Evolutionary conservation across 2,888 invertebrate species (phyloP), one percentile per base, ranked within the genome.

Genomic region (Heliconius ismenius): DNA sequence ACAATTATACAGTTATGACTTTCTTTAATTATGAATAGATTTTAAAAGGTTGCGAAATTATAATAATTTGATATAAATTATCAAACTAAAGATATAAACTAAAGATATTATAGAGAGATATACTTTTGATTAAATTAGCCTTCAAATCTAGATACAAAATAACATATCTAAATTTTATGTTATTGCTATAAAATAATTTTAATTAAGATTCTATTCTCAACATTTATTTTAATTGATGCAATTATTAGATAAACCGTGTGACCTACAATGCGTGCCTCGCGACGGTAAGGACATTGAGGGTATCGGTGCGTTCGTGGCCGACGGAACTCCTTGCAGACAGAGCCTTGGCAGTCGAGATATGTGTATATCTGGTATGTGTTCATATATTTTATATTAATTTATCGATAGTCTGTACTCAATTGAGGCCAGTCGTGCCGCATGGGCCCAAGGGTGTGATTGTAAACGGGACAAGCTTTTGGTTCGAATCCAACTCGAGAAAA

Each of bases 311-410:
- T 95, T 96, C 75, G 97, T 96, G 0, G 95, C 96, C 0, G 98
- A 98, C 89, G 98, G 98, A 0, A 98, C 98, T 0, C 97, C 97
- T 0, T 98, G 98, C 86, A 86, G 92, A 67, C 92, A 92, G 80
- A 96, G 96, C 75, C 94, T 96, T 60, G 98, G 97, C 32, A 96
- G 97, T 0, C 95, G 97, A 78, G 96, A 98, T 86, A 97, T 98
- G 95, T 98, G 98, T 87, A 97, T 98, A 82, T 89, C 90, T 72
- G 93, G 93, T 93, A 86, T 90, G 88, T 77, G 62, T 62, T n/a
- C n/a, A 3, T 9, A 58, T 58, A 3, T 58, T n/a, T 58, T n/a
- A n/a, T n/a, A 58, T 58, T 3, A 54, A 10, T 58, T n/a, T n/a
- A 58, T 18, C 10, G 3, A 58, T 58, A n/a, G 6, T 18, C 18